Evolutionary conservation across 2,888 invertebrate genomes (phyloP).

Genomic region (Oscheius sp.): DNA sequence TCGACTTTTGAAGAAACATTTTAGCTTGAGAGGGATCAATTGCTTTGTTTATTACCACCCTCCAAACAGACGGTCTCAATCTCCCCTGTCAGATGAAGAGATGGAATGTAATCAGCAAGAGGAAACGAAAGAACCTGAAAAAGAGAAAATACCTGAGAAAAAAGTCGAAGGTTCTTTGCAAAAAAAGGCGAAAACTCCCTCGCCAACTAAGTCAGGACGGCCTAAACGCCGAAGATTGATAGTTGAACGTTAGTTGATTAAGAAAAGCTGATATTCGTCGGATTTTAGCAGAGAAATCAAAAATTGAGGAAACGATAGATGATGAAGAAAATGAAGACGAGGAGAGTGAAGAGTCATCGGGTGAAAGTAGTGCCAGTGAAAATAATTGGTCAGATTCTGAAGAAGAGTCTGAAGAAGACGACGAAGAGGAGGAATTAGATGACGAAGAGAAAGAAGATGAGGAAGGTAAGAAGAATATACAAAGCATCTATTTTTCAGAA

Average conservation of each 20-base stretch:
- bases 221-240: background rate
- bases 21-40: constrained; percentile 11
- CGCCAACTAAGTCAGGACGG: background rate
- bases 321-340: background rate
- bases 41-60: constrained; percentile 21
- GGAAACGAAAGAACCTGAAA: background rate
- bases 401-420: constrained; percentile 5
- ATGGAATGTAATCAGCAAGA: background rate
- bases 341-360: background rate
- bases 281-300: background rate
- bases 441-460: background rate
- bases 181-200: background rate
- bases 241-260: background rate
- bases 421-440: constrained; percentile 1
- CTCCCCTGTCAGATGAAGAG: background rate
- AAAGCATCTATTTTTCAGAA: too few species aligned
- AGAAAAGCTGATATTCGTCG: background rate
- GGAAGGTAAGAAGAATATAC: too few species aligned
- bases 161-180: background rate
- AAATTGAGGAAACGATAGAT: background rate
- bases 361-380: background rate
- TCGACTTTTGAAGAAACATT: constrained; percentile 17
- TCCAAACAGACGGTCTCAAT: background rate
- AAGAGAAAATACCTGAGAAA: background rate
- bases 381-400: background rate